A percentile compares a stretch with the other conserved stretches of the same genome.
Evolutionary conservation across 2,113 vertebrate genomes (phyloP).

Genomic region (Rattus rattus): DNA sequence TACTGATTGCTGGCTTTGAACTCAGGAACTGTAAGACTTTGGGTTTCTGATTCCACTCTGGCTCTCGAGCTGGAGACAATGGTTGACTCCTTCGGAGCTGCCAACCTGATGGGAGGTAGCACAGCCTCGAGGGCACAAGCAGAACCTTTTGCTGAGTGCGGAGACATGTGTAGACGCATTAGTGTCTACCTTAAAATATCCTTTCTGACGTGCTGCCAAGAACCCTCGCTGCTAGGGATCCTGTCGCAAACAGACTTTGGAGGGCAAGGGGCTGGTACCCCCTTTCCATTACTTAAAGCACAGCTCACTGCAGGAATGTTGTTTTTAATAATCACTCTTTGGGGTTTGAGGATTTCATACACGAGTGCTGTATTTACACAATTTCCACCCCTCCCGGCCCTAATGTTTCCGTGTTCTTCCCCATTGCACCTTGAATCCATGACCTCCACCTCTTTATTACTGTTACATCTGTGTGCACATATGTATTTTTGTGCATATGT

Average conservation of each 20-base stretch:
- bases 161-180: background rate
- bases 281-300: background rate
- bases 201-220: background rate
- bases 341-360: background rate
- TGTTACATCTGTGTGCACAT: background rate
- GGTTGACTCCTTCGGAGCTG: background rate
- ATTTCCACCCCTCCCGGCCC: background rate
- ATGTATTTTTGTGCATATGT: background rate
- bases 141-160: fast-evolving
- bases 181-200: background rate
- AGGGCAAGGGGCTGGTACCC: background rate
- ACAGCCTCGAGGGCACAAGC: background rate
- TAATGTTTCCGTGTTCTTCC: background rate
- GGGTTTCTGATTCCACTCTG: background rate
- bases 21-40: background rate
- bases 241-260: background rate
- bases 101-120: background rate
- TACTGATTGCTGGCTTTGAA: background rate
- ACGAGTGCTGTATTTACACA: background rate
- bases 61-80: fast-evolving
- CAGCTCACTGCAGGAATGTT: background rate
- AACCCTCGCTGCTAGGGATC: background rate
- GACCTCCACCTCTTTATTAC: background rate
- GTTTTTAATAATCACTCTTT: background rate
- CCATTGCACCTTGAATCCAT: background rate